These are phyloP conservation scores for Nomada lathburiana DNA, from an alignment of 2,888 invertebrate species.

Conservation along the genomic window DNA sequence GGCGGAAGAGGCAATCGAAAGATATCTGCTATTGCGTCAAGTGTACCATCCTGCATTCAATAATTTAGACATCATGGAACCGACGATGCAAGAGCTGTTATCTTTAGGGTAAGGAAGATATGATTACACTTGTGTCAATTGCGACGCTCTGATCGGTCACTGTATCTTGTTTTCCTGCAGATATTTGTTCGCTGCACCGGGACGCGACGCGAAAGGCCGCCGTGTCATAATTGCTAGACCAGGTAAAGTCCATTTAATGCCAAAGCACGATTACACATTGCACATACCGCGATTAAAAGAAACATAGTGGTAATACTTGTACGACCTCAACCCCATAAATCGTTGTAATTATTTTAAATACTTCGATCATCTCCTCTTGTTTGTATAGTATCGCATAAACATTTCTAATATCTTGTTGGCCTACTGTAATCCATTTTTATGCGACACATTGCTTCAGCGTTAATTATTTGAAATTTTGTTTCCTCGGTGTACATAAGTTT, in stretches of 20 bases:
- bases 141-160: too few species aligned
- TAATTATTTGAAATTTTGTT: too few species aligned
- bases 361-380: too few species aligned
- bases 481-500: too few species aligned
- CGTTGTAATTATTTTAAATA: too few species aligned
- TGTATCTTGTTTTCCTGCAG: conserved; percentile 80
- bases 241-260: conserved; percentile 85
- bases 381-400: too few species aligned
- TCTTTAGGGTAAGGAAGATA: conserved; percentile 87
- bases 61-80: conserved; percentile 89
- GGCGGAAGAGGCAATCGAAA: conserved; percentile 91
- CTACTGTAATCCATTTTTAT: too few species aligned
- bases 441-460: too few species aligned
- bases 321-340: too few species aligned
- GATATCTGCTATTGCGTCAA: conserved; percentile 91
- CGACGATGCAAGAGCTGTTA: conserved; percentile 89
- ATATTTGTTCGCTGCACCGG: conserved; percentile 92
- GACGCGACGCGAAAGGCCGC: conserved; percentile 90
- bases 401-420: too few species aligned
- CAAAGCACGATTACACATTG: neutral
- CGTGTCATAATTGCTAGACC: conserved; percentile 91
- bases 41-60: conserved; percentile 91
- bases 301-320: too few species aligned
- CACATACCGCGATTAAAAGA: too few species aligned
- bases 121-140: neutral